These are phyloP conservation scores for Xiphorhynchus erythropygius DNA, from an alignment of 2,797 vertebrate genomes.

Conservation along the genomic window DNA sequence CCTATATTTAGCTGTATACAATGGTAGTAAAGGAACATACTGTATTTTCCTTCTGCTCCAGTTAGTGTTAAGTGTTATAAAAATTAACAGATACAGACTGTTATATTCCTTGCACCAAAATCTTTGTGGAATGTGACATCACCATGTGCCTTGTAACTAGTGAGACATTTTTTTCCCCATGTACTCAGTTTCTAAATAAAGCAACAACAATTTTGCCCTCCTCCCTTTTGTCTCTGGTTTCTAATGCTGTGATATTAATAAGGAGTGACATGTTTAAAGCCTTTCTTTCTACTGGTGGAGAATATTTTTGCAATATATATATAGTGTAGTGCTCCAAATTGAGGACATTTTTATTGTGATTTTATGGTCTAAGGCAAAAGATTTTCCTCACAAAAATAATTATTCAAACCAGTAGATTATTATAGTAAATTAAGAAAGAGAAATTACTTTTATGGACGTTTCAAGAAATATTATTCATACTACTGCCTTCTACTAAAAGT, in stretches of 20 bases:
- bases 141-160: slow-evolving; percentile 16
- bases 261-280: slow-evolving; percentile 72
- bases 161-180: slow-evolving; percentile 26
- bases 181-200: slow-evolving; percentile 74
- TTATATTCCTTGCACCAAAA: neutral
- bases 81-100: slow-evolving; percentile 46
- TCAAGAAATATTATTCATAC: neutral
- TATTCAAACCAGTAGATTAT: neutral
- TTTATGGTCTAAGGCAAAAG: neutral
- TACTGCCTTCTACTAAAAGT: neutral
- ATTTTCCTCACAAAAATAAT: neutral
- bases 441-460: neutral
- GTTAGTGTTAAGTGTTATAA: slow-evolving; percentile 42
- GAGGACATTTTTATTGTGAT: neutral
- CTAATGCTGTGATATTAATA: slow-evolving; percentile 72
- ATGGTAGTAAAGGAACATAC: neutral
- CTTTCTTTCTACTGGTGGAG: slow-evolving; percentile 68
- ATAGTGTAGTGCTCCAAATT: neutral
- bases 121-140: slow-evolving; percentile 47
- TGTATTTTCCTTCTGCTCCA: slow-evolving; percentile 66
- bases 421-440: neutral
- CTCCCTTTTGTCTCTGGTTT: slow-evolving; percentile 55
- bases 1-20: slow-evolving; percentile 7
- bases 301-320: slow-evolving; percentile 53
- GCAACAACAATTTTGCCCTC: slow-evolving; percentile 64